These are phyloP conservation scores for Hippocampus mohnikei DNA, from an alignment of 2,113 vertebrate genomes.

Conservation along the genomic window DNA sequence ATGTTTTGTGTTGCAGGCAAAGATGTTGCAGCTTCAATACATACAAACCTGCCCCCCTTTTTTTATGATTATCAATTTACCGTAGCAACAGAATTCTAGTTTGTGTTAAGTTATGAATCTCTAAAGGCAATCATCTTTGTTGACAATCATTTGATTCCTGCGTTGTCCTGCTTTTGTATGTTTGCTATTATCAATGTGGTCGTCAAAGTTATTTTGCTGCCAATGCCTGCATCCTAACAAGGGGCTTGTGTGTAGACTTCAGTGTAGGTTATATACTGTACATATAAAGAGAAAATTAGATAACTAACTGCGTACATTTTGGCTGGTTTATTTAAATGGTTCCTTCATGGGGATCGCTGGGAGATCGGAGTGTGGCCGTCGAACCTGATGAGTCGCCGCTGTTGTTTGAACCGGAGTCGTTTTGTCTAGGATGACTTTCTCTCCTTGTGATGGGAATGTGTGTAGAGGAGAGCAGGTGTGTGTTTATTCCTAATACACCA, in stretches of 20 bases:
- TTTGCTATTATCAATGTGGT: slow-evolving; percentile 21
- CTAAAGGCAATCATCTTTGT: slow-evolving; percentile 66
- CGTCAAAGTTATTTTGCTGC: slow-evolving; percentile 40
- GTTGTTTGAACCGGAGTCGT: slow-evolving; percentile 65
- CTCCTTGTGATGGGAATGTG: slow-evolving; percentile 44
- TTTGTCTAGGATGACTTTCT: slow-evolving; percentile 61
- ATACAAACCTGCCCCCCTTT: background rate
- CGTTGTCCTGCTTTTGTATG: slow-evolving; percentile 27
- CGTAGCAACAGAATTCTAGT: slow-evolving; percentile 65
- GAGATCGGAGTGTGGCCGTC: slow-evolving; percentile 16
- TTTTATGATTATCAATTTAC: slow-evolving; percentile 34
- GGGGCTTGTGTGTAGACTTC: slow-evolving; percentile 52
- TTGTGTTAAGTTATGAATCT: slow-evolving; percentile 40
- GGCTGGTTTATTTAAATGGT: slow-evolving; percentile 65
- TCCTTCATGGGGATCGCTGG: slow-evolving; percentile 41
- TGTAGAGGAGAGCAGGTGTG: slow-evolving; percentile 42
- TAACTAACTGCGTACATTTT: slow-evolving; percentile 60
- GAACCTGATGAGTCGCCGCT: slow-evolving; percentile 20
- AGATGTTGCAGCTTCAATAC: slow-evolving; percentile 29
- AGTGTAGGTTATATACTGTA: slow-evolving; percentile 66
- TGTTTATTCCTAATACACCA: slow-evolving; percentile 56
- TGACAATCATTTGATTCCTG: slow-evolving; percentile 69
- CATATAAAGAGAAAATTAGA: slow-evolving; percentile 61
- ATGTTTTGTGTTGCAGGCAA: slow-evolving; percentile 40
- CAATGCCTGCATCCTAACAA: slow-evolving; percentile 44